Evolutionary conservation across 2,797 vertebrate genomes (phyloP).

Genomic region (Hozukius guyotensis): DNA sequence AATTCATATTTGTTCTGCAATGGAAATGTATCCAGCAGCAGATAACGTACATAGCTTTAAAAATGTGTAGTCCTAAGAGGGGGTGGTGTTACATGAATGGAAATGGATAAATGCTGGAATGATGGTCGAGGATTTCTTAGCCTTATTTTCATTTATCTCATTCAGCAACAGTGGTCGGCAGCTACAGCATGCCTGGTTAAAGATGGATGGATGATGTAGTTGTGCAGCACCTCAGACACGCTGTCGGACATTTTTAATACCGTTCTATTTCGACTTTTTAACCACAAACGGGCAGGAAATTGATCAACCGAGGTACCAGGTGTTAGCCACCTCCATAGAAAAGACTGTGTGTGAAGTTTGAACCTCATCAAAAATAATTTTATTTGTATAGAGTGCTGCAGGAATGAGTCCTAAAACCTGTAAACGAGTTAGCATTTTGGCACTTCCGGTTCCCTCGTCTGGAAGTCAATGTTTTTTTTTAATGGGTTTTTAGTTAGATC

Average conservation of each 20-base stretch:
- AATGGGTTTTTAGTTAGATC: too few relatives aligned
- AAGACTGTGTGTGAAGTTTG: not conserved
- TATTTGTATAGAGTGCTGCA: not conserved
- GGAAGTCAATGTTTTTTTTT: too few relatives aligned
- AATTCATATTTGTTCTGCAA: conserved; percentile 79
- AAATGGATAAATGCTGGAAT: conserved; percentile 24
- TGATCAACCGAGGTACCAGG: not conserved
- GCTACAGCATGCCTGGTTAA: conserved; percentile 51
- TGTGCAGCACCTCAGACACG: conserved; percentile 15
- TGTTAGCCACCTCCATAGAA: not conserved
- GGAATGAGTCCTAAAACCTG: too few relatives aligned
- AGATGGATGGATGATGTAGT: conserved; percentile 1
- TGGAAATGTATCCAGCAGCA: conserved; percentile 78
- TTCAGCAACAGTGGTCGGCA: conserved; percentile 63
- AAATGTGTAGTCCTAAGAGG: conserved; percentile 41
- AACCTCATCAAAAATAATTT: not conserved
- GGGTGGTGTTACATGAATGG: conserved; percentile 9
- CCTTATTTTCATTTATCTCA: conserved; percentile 47
- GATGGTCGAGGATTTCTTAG: conserved; percentile 7
- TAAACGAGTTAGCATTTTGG: too few relatives aligned
- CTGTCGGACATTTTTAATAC: not conserved
- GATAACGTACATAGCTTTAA: conserved; percentile 47
- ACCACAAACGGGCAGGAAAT: not conserved
- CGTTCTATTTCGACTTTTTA: not conserved
- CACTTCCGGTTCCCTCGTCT: too few relatives aligned